These are phyloP conservation scores for Urocynchramus pylzowi DNA, from an alignment of 2,113 vertebrate species.

Conservation along the genomic window DNA sequence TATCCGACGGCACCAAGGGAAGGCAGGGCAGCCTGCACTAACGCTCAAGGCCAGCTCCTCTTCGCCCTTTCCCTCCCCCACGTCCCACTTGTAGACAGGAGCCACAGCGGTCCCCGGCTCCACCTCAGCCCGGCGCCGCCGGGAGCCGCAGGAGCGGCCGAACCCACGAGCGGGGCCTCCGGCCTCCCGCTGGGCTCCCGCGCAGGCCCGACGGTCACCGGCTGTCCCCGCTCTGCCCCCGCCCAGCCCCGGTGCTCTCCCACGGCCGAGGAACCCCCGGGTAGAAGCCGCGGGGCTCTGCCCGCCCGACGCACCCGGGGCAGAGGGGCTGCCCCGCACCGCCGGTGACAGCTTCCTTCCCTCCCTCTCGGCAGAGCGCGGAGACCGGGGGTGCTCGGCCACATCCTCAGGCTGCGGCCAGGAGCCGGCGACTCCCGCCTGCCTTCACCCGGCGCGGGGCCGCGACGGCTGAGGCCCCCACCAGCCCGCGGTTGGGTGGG, in stretches of 20 bases:
- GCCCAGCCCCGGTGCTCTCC: not conserved
- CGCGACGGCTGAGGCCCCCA: not conserved
- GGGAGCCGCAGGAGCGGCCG: not conserved
- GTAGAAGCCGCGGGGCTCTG: not conserved
- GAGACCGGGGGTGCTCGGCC: not conserved
- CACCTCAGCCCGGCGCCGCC: not conserved
- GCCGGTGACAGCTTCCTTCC: not conserved
- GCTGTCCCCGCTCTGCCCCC: not conserved
- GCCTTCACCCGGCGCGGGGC: not conserved
- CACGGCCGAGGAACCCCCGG: not conserved
- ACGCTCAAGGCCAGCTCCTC: not conserved
- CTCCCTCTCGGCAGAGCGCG: not conserved
- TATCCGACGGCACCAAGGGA: not conserved
- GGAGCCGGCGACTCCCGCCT: not conserved
- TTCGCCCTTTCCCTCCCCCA: not conserved
- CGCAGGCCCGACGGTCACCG: not conserved
- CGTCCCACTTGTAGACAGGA: not conserved
- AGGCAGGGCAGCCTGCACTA: not conserved
- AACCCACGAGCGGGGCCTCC: not conserved
- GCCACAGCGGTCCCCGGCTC: not conserved
- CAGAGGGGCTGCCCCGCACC: not conserved
- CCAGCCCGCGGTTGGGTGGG: rapidly evolving
- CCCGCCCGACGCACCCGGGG: not conserved
- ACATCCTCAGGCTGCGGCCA: not conserved
- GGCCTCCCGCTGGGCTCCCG: not conserved